Evolutionary conservation across 2,113 vertebrate species (phyloP), one percentile per base, ranked within the genome.

Genomic region (Macrotis lagotis): DNA sequence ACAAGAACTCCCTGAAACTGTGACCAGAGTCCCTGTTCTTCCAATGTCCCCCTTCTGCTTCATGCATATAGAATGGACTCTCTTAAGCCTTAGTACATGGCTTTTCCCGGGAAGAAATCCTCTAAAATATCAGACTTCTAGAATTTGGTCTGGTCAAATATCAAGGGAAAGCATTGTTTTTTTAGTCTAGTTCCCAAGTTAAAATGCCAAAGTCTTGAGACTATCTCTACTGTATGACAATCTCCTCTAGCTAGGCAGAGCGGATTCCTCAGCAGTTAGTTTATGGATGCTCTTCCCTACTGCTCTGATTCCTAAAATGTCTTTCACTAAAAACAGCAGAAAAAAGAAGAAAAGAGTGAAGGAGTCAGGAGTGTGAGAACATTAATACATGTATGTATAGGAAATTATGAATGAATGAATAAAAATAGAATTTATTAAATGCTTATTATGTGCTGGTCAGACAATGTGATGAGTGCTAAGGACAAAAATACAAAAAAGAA

Each of bases 281-380:
- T 50, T 91, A 0, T n/a, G 14, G 92, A n/a, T 24, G 14, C 48
- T 92, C 9, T 12, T 90, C 16, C 28, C 37, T 26, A 59, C 44
- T 91, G 31, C 25, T 47, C 48, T 91, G 66, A 52, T 94, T 53
- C 12, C 66, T 74, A 2, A n/a, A 26, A 88, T 44, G 47, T 53
- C 50, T 95, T 95, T 94, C 48, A 88, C 1, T 83, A 66, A 89
- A 94, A 31, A 37, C 11, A 90, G 25, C 88, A 94, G 92, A 9
- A 59, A 74, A 91, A 51, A 90, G 50, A 91, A 92, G 90, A 25
- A 89, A 93, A 26, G 48, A 59, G 0, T 25, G 51, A 48, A 53
- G 49, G 74, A 31, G 19, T 25, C 89, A 14, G 59, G 49, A n/a
- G 2, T 92, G 47, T n/a, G 37, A 25, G 52, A 47, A 51, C 3